Base-by-base conservation (phyloP, 2,797 vertebrate genomes). In the Bucorvus abyssinicus region DNA sequence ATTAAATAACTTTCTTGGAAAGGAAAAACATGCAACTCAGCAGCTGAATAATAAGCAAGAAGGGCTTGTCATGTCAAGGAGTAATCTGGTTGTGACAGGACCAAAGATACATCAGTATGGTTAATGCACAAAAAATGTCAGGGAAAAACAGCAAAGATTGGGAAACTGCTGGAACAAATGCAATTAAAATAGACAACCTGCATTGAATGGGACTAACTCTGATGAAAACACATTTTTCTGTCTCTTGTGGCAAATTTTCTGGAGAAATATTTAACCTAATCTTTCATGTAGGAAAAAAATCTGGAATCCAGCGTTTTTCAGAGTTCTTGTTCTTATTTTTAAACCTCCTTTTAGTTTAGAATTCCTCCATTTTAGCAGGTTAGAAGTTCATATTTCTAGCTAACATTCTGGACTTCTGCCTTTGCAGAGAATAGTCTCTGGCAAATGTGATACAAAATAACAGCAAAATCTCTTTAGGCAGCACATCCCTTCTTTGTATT, bases 401-500 rank as follows among this genome's bases (percentile, higher is more conserved):
- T 71, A 87, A 75, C 29, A 22, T 75, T 77, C 17, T 61, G 45
- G 38, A 60, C 30, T 77, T 92, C 24, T 49, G 36, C 40, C 30
- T 59, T 90, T 78, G 40, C 24, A 73, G 26, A 45, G 63, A 87
- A 52, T 12, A 6, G 12, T 68, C 29, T 69, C 44, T 78, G 34
- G 36, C 42, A 92, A 78, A 75, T 22, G 7, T 73, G 65, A 78
- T 50, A 40, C 29, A 92, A 92, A 96, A 90, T 61, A 94, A 86
- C 14, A 88, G 38, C 16, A 56, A 78, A 86, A 57, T 78, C 50
- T 38, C 45, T 45, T 45, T 55, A 75, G 32, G 65, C 40, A 59
- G 49, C 26, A 40, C 44, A 65, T 57, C 27, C 12, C 26, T 42
- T 40, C 53, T 84, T 84, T 59, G 55, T 44, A 44, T 1, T 7